Evolutionary conservation across 2,113 vertebrate species (phyloP).

Genomic region (Thamnophis sirtalis): DNA sequence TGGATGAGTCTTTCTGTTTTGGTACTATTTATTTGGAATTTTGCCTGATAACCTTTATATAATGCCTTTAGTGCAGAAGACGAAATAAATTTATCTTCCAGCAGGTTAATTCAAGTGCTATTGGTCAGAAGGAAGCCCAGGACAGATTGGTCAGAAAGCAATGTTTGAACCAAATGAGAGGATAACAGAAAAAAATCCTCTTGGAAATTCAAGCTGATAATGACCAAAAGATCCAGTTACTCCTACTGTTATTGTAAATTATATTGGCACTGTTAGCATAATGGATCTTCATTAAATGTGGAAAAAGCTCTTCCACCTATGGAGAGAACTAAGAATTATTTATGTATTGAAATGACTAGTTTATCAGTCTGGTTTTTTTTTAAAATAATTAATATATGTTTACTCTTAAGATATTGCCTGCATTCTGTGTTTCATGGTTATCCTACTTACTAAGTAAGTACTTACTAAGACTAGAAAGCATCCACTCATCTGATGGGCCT

Average conservation of each 20-base stretch:
- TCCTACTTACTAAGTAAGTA: background rate
- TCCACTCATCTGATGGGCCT: background rate
- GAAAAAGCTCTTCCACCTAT: background rate
- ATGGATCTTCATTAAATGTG: accelerated
- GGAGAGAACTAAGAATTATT: background rate
- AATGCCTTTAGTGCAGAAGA: background rate
- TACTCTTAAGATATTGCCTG: background rate
- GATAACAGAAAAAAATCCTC: background rate
- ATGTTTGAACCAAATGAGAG: background rate
- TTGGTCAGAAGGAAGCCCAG: background rate
- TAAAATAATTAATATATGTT: background rate
- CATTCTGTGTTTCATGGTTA: background rate
- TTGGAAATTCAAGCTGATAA: background rate
- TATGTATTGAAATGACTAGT: background rate
- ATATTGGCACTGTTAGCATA: background rate
- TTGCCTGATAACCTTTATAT: background rate
- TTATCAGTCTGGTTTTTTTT: background rate
- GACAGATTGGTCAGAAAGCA: background rate
- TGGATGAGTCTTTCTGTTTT: background rate
- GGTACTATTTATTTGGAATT: background rate
- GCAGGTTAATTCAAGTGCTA: background rate
- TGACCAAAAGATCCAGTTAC: background rate
- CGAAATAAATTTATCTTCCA: background rate
- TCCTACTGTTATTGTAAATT: background rate
- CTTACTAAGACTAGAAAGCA: background rate